Conservation (phyloP, 2,888 invertebrate genomes). For the Philaethria dido region DNA sequence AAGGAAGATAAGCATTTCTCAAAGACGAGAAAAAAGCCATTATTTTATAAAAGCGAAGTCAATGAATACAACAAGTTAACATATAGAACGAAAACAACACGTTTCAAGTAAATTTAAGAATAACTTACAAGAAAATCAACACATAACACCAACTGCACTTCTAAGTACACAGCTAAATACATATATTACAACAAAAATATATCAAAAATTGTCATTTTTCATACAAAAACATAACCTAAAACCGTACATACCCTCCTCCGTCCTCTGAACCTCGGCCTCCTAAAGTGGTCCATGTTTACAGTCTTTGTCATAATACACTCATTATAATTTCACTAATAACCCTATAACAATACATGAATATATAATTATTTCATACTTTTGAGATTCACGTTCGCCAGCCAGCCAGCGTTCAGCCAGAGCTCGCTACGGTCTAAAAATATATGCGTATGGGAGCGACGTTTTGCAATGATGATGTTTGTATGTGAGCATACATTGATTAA, state of each 20-base stretch:
- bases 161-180: not conserved
- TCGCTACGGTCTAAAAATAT: constrained; percentile 76
- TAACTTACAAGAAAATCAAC: no score
- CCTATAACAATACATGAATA: constrained; percentile 46
- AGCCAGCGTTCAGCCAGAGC: constrained; percentile 55
- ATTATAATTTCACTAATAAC: constrained; percentile 48
- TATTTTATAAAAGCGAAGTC: no score
- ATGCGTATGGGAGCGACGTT: constrained; percentile 48
- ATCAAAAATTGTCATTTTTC: not conserved
- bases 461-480: constrained; percentile 40
- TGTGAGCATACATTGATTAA: constrained; percentile 44
- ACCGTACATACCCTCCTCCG: constrained; percentile 61
- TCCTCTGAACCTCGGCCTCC: constrained; percentile 65
- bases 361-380: constrained; percentile 34
- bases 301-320: constrained; percentile 77
- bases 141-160: not conserved
- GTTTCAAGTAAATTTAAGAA: no score
- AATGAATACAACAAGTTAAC: no score
- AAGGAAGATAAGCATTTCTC: no score
- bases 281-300: constrained; percentile 63
- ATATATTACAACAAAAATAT: not conserved
- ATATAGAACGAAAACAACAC: no score
- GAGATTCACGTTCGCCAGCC: constrained; percentile 26
- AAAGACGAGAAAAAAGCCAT: no score
- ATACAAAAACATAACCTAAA: constrained; percentile 12